Percentiles rank a stretch among this genome's conserved stretches.
phyloP scores from a whole-genome alignment of 2,113 vertebrate genomes.

The Baryphthengus martii region DNA sequence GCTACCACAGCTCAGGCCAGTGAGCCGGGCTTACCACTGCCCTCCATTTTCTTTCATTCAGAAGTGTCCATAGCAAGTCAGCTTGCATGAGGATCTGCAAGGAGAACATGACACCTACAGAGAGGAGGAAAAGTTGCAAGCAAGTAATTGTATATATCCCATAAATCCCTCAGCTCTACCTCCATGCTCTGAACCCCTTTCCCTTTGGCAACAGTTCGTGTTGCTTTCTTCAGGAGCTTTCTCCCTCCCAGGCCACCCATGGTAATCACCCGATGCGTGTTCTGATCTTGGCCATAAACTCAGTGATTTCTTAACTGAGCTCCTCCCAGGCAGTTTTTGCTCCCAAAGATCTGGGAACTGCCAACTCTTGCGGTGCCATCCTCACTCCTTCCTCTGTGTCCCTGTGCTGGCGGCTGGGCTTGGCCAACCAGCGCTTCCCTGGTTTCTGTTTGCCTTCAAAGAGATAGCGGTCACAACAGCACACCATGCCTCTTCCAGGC shows the following conservation, averaged over 20 bases:
- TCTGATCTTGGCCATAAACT: background rate
- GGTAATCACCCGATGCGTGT: accelerated
- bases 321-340: background rate
- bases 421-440: accelerated
- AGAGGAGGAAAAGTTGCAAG: background rate
- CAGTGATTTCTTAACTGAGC: background rate
- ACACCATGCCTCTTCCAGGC: accelerated
- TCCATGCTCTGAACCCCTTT: background rate
- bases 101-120: background rate
- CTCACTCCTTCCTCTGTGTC: background rate
- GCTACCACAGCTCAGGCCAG: background rate
- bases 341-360: background rate
- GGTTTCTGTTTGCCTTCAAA: background rate
- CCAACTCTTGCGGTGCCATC: accelerated
- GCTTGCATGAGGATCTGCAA: background rate
- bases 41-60: background rate
- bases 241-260: background rate
- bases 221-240: background rate
- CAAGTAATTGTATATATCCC: accelerated
- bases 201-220: background rate
- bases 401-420: background rate
- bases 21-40: accelerated
- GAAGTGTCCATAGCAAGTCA: background rate
- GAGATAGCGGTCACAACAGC: background rate
- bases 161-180: background rate